Evolutionary conservation across 2,888 invertebrate species (phyloP), one percentile per base, ranked within the genome.

Genomic region (Neoscelio sp.): DNA sequence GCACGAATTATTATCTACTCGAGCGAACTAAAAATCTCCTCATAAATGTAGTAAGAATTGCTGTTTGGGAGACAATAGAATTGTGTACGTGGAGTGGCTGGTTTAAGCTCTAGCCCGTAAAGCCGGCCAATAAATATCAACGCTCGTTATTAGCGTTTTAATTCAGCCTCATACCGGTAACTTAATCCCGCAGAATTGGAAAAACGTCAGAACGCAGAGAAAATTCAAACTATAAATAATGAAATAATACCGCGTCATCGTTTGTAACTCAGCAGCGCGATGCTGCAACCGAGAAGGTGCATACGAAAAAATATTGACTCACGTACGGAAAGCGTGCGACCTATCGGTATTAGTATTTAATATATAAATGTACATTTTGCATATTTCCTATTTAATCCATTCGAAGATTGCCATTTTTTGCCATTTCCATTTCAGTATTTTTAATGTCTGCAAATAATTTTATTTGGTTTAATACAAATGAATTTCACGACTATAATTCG

Each of bases 81-180:
- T 44, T 58, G 54, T 74, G 68, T 62, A 50, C 33, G 65, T 35
- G 56, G 42, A 78, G 48, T 78, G 64, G 73, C 23, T 65, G 75
- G 67, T 76, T 76, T 73, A 64, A 80, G 68, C 75, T 73, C 62
- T 44, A 77, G 76, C 79, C 78, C 58, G 82, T 79, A 86, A 88
- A 87, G 84, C 86, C 86, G 80, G 81, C 86, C 87, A 87, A 89
- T 89, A 89, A 89, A 89, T 89, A 89, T 89, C 86, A 83, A 64
- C 82, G 84, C 84, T 87, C 86, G 89, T 89, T 89, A 89, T 89
- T 89, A 88, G 88, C 86, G 87, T 88, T 89, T 89, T 88, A 87
- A 89, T 89, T 89, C 88, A 85, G 85, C 83, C 80, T 52, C 82
- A 81, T 81, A 76, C 79, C 77, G 84, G 86, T 87, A 86, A 87